These are phyloP conservation scores for Pachyseris speciosa DNA, from an alignment of 64 coral and sea anemone species.

Conservation along the genomic window DNA sequence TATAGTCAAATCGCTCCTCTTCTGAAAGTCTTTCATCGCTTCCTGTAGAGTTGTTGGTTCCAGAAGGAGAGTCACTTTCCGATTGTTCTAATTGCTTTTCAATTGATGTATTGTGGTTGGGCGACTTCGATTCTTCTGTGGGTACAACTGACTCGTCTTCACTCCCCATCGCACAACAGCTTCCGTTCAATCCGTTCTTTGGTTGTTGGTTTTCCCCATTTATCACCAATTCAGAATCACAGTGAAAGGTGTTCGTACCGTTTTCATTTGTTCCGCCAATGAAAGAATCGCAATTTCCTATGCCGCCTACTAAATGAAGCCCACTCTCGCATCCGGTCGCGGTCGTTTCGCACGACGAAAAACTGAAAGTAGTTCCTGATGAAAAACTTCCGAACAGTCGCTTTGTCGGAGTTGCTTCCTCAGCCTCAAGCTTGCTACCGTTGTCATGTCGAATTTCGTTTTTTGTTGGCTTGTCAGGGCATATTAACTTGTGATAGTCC, in stretches of 20 bases:
- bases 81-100: conserved; percentile 88
- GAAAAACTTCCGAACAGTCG: conserved; percentile 8
- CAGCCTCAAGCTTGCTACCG: neutral
- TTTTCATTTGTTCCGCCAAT: conserved; percentile 34
- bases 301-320: conserved; percentile 62
- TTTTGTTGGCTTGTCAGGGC: conserved; percentile 44
- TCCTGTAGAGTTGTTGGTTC: conserved; percentile 46
- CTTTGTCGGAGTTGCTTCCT: neutral
- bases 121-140: conserved; percentile 48
- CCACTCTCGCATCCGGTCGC: conserved; percentile 75
- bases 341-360: conserved; percentile 4
- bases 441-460: conserved; percentile 38
- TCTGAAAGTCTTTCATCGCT: conserved; percentile 28
- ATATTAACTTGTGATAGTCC: conserved; percentile 78
- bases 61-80: conserved; percentile 78
- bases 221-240: conserved; percentile 36
- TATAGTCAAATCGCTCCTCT: conserved; percentile 88
- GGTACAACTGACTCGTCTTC: conserved; percentile 59
- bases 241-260: conserved; percentile 7
- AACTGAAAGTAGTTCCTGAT: conserved; percentile 12
- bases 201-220: conserved; percentile 56
- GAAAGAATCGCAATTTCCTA: conserved; percentile 55
- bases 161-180: neutral
- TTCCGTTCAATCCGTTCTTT: conserved; percentile 5
- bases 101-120: conserved; percentile 80